Percentiles rank a stretch among this genome's conserved stretches.
phyloP scores from a whole-genome alignment of 2,113 vertebrate genomes.

The Lophotis ruficrista region DNA sequence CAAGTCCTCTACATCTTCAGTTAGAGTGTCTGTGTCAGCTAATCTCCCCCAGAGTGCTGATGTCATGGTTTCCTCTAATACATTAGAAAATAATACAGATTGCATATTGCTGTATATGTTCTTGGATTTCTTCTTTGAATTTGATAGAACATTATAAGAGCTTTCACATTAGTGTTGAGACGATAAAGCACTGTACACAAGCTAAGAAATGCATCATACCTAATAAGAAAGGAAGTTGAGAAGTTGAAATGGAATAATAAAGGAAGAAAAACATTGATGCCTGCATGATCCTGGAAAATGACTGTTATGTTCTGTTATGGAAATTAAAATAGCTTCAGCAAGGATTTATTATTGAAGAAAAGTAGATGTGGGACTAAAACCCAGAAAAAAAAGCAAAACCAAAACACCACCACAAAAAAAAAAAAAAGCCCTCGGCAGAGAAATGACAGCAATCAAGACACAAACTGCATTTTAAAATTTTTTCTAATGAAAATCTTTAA shows the following conservation, averaged over 20 bases:
- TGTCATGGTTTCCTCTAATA: background rate
- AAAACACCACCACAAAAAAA: background rate
- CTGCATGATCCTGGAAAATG: background rate
- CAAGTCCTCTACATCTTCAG: background rate
- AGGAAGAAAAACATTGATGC: background rate
- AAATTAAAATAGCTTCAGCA: slow-evolving; percentile 13
- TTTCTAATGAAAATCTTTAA: background rate
- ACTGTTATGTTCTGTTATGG: background rate
- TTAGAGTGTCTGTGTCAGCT: background rate
- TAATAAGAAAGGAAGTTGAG: slow-evolving; percentile 40
- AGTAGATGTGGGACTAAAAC: background rate
- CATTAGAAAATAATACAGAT: background rate
- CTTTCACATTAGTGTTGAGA: background rate
- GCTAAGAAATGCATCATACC: background rate
- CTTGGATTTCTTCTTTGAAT: background rate
- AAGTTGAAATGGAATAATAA: background rate
- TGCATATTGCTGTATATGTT: background rate
- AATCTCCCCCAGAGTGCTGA: background rate
- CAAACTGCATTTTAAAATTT: background rate
- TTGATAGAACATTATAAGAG: background rate
- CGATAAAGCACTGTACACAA: background rate
- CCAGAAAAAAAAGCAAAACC: background rate
- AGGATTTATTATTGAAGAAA: background rate
- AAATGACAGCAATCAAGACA: background rate
- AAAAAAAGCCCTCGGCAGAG: background rate